Evolutionary conservation across 2,888 invertebrate species (phyloP).

Genomic region (Asteroscopus sphinx): DNA sequence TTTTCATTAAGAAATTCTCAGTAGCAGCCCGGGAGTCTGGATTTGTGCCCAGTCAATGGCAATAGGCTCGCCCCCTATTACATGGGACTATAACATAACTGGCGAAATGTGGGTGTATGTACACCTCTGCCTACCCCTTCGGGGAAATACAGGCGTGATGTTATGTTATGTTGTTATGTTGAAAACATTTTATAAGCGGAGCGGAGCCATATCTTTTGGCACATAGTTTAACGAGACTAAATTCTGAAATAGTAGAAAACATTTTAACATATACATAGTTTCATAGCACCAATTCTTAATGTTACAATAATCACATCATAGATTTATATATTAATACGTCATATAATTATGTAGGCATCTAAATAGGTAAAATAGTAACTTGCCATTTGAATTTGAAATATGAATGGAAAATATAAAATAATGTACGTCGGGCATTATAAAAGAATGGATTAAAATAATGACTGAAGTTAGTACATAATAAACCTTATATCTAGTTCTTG

Average conservation of each 20-base stretch:
- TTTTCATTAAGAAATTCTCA: too few species aligned
- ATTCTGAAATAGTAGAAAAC: not conserved
- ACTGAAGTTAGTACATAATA: not conserved
- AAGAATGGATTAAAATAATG: not conserved
- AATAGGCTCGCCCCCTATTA: too few species aligned
- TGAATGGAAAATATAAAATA: conserved; percentile 8
- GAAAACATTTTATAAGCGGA: not conserved
- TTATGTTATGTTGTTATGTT: too few species aligned
- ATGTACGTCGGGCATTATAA: conserved; percentile 4
- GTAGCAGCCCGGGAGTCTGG: too few species aligned
- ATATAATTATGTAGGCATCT: too few species aligned
- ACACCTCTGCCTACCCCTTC: too few species aligned
- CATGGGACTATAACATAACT: too few species aligned
- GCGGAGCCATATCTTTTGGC: not conserved
- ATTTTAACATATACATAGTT: not conserved
- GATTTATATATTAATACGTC: too few species aligned
- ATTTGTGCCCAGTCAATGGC: too few species aligned
- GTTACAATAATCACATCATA: conserved; percentile 2
- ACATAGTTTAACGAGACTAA: not conserved
- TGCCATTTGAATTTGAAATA: not conserved
- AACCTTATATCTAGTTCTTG: not conserved
- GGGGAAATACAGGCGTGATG: too few species aligned
- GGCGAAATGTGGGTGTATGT: too few species aligned
- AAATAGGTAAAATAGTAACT: not conserved
- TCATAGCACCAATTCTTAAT: conserved; percentile 39